phyloP scores from a whole-genome alignment of 2,888 invertebrate species.

The Lamproptera curius region DNA sequence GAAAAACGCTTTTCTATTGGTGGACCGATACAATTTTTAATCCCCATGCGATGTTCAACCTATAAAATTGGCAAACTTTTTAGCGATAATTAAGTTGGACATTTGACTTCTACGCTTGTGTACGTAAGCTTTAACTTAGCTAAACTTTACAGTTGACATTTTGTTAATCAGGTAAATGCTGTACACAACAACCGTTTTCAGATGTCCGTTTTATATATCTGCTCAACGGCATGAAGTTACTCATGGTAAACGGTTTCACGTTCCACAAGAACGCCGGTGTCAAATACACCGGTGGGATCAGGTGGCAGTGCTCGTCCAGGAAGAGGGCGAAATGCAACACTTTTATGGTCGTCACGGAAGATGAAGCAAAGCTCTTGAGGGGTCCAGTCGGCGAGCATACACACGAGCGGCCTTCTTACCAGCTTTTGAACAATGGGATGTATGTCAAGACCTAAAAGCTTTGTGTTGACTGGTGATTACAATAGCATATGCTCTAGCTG shows the following conservation, averaged over 20 bases:
- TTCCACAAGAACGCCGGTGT: conserved; percentile 31
- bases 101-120: too few relatives aligned
- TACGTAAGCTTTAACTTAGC: too few relatives aligned
- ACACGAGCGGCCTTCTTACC: conserved; percentile 28
- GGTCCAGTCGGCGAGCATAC: conserved; percentile 24
- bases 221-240: conserved; percentile 27
- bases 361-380: conserved; percentile 25
- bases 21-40: too few relatives aligned
- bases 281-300: conserved; percentile 25
- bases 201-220: conserved; percentile 26
- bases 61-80: too few relatives aligned
- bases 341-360: conserved; percentile 27
- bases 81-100: too few relatives aligned
- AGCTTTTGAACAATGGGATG: conserved; percentile 10
- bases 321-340: conserved; percentile 28
- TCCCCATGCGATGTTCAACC: too few relatives aligned
- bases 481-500: too few relatives aligned
- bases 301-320: conserved; percentile 35
- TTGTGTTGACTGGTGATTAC: too few relatives aligned
- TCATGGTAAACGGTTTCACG: conserved; percentile 31
- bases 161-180: too few relatives aligned
- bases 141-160: too few relatives aligned
- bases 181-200: not conserved
- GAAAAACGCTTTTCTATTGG: too few relatives aligned
- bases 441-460: conserved; percentile 5